A percentile compares a stretch with the other conserved stretches of the same genome.
phyloP scores from a whole-genome alignment of 2,113 vertebrate species.

The Apus apus region DNA sequence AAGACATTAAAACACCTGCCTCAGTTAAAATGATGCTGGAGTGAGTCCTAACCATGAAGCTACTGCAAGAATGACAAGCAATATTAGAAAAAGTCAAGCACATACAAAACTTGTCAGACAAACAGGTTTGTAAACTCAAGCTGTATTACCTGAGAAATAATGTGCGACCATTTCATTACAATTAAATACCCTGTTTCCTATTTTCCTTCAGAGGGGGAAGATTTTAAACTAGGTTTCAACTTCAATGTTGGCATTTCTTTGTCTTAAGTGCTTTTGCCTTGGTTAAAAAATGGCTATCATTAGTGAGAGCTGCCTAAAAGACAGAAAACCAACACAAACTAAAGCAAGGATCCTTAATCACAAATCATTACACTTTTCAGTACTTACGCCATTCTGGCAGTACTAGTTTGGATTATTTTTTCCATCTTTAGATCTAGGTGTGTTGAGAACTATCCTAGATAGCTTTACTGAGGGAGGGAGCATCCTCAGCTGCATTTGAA shows the following conservation, averaged over 20 bases:
- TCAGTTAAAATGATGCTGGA: neutral
- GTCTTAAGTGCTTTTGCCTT: neutral
- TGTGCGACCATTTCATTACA: neutral
- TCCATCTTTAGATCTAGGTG: neutral
- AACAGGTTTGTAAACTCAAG: neutral
- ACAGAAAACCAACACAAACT: neutral
- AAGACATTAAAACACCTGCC: neutral
- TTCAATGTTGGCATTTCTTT: neutral
- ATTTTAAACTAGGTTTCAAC: neutral
- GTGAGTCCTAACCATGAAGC: neutral
- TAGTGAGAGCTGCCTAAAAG: neutral
- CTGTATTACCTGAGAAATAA: neutral
- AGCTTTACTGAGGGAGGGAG: neutral
- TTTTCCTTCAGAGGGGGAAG: neutral
- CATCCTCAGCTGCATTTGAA: neutral
- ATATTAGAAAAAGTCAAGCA: neutral
- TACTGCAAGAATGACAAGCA: neutral
- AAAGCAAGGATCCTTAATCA: neutral
- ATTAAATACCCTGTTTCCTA: neutral
- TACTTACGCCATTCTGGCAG: accelerated
- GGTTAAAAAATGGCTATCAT: neutral
- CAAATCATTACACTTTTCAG: neutral
- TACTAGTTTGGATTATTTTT: neutral
- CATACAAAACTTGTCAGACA: neutral
- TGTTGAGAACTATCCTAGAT: neutral